Evolutionary conservation across 2,888 invertebrate species (phyloP), one percentile per base, ranked within the genome.

Genomic region (Branchellion lobata): DNA sequence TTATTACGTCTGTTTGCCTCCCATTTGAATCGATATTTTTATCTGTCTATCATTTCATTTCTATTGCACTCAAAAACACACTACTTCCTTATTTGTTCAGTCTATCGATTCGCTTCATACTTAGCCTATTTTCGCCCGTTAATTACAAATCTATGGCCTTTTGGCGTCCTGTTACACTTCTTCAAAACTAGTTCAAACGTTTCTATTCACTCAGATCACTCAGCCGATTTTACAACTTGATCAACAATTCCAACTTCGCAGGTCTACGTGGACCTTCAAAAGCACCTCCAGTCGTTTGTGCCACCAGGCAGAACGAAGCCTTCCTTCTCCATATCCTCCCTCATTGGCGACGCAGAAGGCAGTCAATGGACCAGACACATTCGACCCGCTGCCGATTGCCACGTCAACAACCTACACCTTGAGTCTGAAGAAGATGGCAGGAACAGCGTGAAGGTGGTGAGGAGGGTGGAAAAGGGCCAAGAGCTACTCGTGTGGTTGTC

Each of bases 401-500:
- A 79, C 68, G 79, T 65, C 11, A 61, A 68, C 34, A 79, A 79
- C 79, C 24, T 79, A 31, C 36, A 57, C 1, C 33, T 73, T 5
- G 8, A 73, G 34, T 36, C 18, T 36, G 27, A 24, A 40, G n/a
- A 0, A 21, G 14, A 73, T 29, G 73, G 24, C 1, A 34, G 21
- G 21, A 34, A 24, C 1, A 18, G 27, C 21, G 27, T 75, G 53
- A 53, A 51, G 27, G 47, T 47, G 27, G 51, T 51, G 53, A 69
- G 71, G 77, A 73, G 65, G 47, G 76, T 81, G 0, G 27, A 24
- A 11, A 27, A 61, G 24, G 92, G 92, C 51, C 92, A 92, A 81
- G 92, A 92, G 81, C 88, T 94, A 73, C 89, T 91, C 40, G 90
- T 94, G 83, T 96, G 96, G 95, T 94, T 94, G 87, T 92, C 92